Evolutionary conservation across 2,113 vertebrate genomes (phyloP), one percentile per base, ranked within the genome.

Genomic region (Potamarius usumacintae): DNA sequence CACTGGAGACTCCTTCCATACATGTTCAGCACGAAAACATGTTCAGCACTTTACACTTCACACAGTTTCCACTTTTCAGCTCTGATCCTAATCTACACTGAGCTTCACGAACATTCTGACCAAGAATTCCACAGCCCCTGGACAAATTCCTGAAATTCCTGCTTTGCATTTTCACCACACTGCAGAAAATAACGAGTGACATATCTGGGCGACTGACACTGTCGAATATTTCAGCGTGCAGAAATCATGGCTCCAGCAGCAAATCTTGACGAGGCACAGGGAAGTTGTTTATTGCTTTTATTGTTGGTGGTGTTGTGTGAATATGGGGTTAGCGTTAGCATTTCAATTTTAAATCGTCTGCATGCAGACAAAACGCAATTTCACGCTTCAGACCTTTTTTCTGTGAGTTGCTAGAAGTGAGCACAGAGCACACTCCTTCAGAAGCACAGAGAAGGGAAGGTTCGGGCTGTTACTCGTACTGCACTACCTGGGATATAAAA

Each of bases 281-380:
- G 34, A 74, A 74, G 71, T 22, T 74, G 71, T 20, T 74, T 48
- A 74, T 74, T 74, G 71, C 71, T 42, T 74, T 74, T 48, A 74
- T 42, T 42, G 42, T 42, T 42, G 34, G 34, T 74, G 71, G 48
- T 74, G 71, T 48, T 74, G 71, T 48, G 71, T 48, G 7, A 74
- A 48, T 48, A 20, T 10, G 17, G 17, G 42, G 34, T 74, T 48
- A 48, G 34, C 34, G 15, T 20, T 74, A 42, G 17, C 18, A 42
- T 74, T 48, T 2, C 17, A 48, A 10, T 74, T 48, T 74, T 48
- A 74, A 74, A 74, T 22, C 8, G 3, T 74, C 2, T 74, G 17
- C 34, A 72, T 20, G 69, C 69, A 72, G 69, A 48, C 17, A 48
- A 42, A 72, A 72, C 17, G 7, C 69, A 72, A 18, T 72, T 72